Percentiles rank a stretch among this genome's conserved stretches.
These are phyloP conservation scores for Danio aesculapii DNA, from an alignment of 2,797 vertebrate species.

Conservation along the genomic window DNA sequence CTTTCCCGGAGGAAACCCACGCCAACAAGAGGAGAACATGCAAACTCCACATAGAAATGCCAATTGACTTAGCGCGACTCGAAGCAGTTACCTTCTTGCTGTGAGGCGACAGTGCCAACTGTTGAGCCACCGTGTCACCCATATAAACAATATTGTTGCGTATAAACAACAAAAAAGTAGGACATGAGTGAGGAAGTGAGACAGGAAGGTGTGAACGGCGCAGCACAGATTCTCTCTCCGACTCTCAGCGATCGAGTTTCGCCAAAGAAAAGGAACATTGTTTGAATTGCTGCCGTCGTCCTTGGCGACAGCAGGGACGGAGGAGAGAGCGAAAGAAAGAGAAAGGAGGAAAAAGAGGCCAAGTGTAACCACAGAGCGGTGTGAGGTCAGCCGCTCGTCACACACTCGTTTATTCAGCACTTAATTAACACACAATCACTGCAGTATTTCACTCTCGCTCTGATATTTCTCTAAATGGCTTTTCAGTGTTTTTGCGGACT, in stretches of 20 bases:
- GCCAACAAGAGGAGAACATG: too few species aligned
- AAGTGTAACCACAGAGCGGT: slow-evolving; percentile 58
- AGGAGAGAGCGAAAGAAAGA: slow-evolving; percentile 42
- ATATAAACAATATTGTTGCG: too few species aligned
- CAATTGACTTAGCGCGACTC: too few species aligned
- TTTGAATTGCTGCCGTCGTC: slow-evolving; percentile 70
- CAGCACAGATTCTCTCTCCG: slow-evolving; percentile 26
- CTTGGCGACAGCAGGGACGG: slow-evolving; percentile 73
- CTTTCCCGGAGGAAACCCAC: too few species aligned
- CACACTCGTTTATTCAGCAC: slow-evolving; percentile 55
- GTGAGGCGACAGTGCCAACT: too few species aligned
- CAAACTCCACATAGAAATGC: too few species aligned
- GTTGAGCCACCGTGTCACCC: too few species aligned
- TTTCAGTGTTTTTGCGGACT: neutral
- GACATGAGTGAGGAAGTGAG: neutral
- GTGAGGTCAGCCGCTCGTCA: slow-evolving; percentile 57
- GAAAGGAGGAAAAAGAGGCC: slow-evolving; percentile 55
- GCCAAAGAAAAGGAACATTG: slow-evolving; percentile 72
- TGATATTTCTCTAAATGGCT: neutral
- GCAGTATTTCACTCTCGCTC: slow-evolving; percentile 11
- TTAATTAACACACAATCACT: slow-evolving; percentile 61
- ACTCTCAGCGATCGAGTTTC: slow-evolving; percentile 69
- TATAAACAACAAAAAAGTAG: too few species aligned
- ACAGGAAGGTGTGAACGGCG: slow-evolving; percentile 27
- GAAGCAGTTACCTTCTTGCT: too few species aligned